A percentile compares a stretch with the other conserved stretches of the same genome.
Conservation (phyloP, 2,113 vertebrate genomes). For the Cacatua alba region DNA sequence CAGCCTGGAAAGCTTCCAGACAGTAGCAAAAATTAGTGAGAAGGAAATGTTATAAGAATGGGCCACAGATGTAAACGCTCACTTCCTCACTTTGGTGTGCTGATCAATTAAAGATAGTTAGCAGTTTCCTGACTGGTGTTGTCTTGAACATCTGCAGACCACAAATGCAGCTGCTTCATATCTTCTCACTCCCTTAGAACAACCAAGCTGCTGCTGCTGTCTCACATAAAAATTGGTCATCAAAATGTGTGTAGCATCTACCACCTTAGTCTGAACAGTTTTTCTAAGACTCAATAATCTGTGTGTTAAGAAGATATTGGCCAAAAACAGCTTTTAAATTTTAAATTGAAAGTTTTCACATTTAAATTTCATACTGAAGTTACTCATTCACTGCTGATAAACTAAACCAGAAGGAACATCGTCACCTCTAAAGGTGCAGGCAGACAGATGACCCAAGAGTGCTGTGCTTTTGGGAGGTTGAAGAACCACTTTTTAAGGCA, state of each 20-base stretch:
- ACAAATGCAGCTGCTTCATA: not conserved
- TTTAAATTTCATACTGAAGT: not conserved
- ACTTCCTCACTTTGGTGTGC: not conserved
- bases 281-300: not conserved
- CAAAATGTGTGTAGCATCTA: not conserved
- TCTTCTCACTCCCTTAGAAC: not conserved
- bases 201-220: not conserved
- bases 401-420: not conserved
- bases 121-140: not conserved
- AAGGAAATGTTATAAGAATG: conserved; percentile 17
- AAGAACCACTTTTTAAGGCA: not conserved
- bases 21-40: conserved; percentile 25
- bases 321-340: not conserved
- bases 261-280: not conserved
- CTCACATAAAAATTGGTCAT: not conserved
- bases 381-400: not conserved
- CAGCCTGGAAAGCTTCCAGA: conserved; percentile 45
- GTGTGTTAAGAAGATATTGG: not conserved
- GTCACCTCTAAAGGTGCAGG: not conserved
- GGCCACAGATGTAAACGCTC: conserved; percentile 21
- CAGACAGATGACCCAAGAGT: not conserved
- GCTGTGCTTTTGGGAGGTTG: not conserved
- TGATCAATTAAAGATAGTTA: conserved; percentile 48
- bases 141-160: conserved; percentile 26
- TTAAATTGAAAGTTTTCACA: not conserved